Conservation (phyloP, 2,888 invertebrate genomes). For the Corbicula japonica region DNA sequence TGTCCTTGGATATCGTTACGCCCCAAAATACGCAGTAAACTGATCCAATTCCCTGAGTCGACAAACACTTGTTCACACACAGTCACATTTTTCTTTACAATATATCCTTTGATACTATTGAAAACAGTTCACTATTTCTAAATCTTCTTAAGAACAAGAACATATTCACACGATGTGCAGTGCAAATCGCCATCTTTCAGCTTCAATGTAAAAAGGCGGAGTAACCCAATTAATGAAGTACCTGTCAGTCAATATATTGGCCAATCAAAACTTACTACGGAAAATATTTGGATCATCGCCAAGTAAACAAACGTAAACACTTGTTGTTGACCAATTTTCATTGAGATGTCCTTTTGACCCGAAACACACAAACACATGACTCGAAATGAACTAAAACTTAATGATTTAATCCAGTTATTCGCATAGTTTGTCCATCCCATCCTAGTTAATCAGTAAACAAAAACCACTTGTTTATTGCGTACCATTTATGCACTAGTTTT, state of each 20-base stretch:
- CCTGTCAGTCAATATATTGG: constrained; percentile 67
- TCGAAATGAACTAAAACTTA: too few species aligned
- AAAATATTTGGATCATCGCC: constrained; percentile 61
- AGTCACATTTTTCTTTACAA: constrained; percentile 53
- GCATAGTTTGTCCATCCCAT: too few species aligned
- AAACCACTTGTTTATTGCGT: too few species aligned
- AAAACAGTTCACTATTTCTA: constrained; percentile 8
- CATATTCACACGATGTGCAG: constrained; percentile 45
- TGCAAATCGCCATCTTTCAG: constrained; percentile 72
- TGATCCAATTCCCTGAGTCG: constrained; percentile 42
- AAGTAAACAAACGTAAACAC: constrained; percentile 70
- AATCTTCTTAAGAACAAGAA: constrained; percentile 21
- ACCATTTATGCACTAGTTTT: too few species aligned
- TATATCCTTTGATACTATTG: constrained; percentile 19
- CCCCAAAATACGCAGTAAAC: constrained; percentile 33
- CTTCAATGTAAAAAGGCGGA: constrained; percentile 66
- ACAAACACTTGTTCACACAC: constrained; percentile 16
- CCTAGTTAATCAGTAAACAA: too few species aligned
- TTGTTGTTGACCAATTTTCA: constrained; percentile 9
- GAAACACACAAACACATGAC: too few species aligned
- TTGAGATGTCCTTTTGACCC: too few species aligned
- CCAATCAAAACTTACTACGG: constrained; percentile 68
- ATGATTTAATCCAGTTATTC: too few species aligned
- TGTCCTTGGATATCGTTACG: constrained; percentile 55
- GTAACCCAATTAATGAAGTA: constrained; percentile 66